Evolutionary conservation across 2,888 invertebrate genomes (phyloP).

Genomic region (Eupithecia subfuscata): DNA sequence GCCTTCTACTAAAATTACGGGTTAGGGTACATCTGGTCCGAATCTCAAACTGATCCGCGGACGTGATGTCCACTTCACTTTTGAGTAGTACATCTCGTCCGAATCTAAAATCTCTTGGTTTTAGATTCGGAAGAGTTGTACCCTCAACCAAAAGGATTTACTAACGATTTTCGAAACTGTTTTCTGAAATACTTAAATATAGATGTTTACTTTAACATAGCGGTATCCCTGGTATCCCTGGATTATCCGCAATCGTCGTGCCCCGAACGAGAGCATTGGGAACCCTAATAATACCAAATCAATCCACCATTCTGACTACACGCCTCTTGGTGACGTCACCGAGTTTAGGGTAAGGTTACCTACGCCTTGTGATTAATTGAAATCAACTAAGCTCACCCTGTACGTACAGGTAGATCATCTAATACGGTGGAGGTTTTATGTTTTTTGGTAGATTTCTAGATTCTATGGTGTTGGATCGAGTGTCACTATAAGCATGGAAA

Average conservation of each 20-base stretch:
- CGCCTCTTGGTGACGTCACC: constrained; percentile 84
- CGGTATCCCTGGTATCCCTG: neutral
- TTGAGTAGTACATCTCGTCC: too few species aligned
- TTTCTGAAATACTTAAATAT: neutral
- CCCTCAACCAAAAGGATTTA: too few species aligned
- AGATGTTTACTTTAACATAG: neutral
- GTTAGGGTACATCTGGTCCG: too few species aligned
- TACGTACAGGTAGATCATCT: neutral
- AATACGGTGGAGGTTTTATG: neutral
- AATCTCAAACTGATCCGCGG: too few species aligned
- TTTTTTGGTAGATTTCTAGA: neutral
- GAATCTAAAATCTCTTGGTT: too few species aligned
- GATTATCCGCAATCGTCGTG: neutral
- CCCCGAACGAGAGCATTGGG: neutral
- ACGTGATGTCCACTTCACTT: too few species aligned
- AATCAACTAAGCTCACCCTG: neutral
- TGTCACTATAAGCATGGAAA: neutral
- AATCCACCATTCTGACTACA: constrained; percentile 44
- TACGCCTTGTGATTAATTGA: constrained; percentile 15
- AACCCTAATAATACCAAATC: neutral
- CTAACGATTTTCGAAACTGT: neutral
- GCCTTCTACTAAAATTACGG: too few species aligned
- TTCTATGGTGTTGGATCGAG: neutral
- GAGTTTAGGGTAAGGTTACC: constrained; percentile 86
- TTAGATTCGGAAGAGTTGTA: too few species aligned